These are phyloP conservation scores for Phyllotreta striolata DNA, from an alignment of 2,888 invertebrate species.

Conservation along the genomic window DNA sequence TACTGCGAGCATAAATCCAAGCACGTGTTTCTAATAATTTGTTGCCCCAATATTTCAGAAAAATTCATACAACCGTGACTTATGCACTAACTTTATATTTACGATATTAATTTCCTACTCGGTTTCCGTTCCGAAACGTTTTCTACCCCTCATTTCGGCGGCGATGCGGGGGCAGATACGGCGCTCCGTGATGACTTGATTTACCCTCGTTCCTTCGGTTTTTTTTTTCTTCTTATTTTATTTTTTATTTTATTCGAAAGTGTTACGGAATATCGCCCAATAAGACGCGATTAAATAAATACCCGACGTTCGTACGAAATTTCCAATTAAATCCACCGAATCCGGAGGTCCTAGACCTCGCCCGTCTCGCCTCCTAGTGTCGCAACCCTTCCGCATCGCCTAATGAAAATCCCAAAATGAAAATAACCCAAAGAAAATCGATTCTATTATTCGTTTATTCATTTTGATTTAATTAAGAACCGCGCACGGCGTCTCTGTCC, in stretches of 20 bases:
- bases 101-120: conserved; percentile 61
- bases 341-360: conserved; percentile 18
- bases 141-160: conserved; percentile 34
- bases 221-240: no score
- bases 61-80: conserved; percentile 60
- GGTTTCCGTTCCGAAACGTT: conserved; percentile 49
- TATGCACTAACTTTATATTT: conserved; percentile 62
- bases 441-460: conserved; percentile 43
- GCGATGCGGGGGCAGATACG: conserved; percentile 14
- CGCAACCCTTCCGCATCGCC: conserved; percentile 17
- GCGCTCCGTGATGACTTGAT: conserved; percentile 11
- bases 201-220: conserved; percentile 21
- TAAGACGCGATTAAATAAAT: conserved; percentile 10
- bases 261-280: neutral
- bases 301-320: conserved; percentile 24
- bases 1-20: conserved; percentile 53
- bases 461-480: conserved; percentile 48
- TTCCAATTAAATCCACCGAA: conserved; percentile 30
- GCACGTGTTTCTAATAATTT: conserved; percentile 61
- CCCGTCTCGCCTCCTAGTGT: conserved; percentile 13
- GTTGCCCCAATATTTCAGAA: conserved; percentile 61
- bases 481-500: conserved; percentile 42
- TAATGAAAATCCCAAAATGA: conserved; percentile 35
- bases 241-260: neutral
- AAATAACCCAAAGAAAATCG: conserved; percentile 40